Conservation (phyloP, 2,797 vertebrate genomes). For the Alca torda region DNA sequence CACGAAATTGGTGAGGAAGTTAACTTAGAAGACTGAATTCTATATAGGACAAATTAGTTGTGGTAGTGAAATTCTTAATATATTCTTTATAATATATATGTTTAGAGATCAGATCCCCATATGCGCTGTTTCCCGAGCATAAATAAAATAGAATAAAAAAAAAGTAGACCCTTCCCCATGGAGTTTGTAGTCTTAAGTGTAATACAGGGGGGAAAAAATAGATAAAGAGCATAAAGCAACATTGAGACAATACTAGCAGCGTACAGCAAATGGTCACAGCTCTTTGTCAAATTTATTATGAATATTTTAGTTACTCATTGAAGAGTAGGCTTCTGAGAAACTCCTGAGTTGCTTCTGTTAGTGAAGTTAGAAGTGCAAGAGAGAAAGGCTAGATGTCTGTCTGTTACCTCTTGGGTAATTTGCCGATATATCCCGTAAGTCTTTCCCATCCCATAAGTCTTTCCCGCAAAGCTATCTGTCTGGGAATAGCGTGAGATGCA, state of each 20-base stretch:
- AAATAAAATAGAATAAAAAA: neutral
- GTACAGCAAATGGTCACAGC: neutral
- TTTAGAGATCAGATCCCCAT: neutral
- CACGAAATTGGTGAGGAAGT: neutral
- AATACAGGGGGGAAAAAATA: neutral
- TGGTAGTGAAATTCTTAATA: neutral
- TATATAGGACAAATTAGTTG: neutral
- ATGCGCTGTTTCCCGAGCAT: neutral
- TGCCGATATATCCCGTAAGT: neutral
- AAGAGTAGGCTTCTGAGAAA: neutral
- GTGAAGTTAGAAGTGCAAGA: neutral
- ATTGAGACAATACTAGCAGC: neutral
- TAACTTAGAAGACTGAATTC: neutral
- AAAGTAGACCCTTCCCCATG: neutral
- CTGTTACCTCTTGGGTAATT: neutral
- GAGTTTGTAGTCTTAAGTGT: neutral
- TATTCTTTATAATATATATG: neutral
- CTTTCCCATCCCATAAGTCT: neutral
- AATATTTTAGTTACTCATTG: neutral
- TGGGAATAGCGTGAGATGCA: neutral
- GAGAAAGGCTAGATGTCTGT: neutral
- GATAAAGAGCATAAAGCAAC: neutral
- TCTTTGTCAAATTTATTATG: neutral
- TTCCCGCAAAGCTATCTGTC: neutral
- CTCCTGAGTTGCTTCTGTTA: neutral